Base-by-base conservation (phyloP, 1,140 invertebrate genomes). In the Drosophila dunni region DNA sequence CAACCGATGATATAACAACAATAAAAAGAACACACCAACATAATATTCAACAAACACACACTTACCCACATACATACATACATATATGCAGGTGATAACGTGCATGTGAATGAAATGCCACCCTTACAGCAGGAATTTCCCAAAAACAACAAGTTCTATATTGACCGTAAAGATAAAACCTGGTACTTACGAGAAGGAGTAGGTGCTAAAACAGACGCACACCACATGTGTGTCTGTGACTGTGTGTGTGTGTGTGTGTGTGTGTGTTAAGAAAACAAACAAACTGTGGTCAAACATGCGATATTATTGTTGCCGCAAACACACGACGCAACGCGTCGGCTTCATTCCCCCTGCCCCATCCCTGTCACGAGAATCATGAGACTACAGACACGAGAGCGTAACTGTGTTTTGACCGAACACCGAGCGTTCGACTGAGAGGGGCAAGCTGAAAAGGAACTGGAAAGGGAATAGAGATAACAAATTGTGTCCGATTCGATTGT, bases 101-200 rank as follows among this genome's bases (percentile, higher is more conserved):
- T 40, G 38, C 2, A 7, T 34, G 48, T 65, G 72, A 73, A 67
- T 61, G 13, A 69, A 74, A 69, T 65, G 42, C 75, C 61, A 78
- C 75, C 75, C 61, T 56, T 78, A 75, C 66, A 58, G 56, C 60
- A 63, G 36, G 60, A 40, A 67, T 44, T 62, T 44, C 38, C 24
- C 24, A 29, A 45, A 54, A 60, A 50, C 71, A 64, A 56, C 36
- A 56, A 29, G 45, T 73, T 75, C 61, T 67, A 82, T 88, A 81
- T 88, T 88, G 83, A 82, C 83, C 83, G 69, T 82, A 79, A 82
- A 88, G 83, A 86, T 88, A 81, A 83, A 81, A 81, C 54, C 75
- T 48, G 66, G 48, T 75, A 75, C 67, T 88, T 76, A 74, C 72
- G 60, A 71, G 46, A 46, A 46, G 63, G 65, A 82, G 73, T 89